phyloP scores from a whole-genome alignment of 2,797 vertebrate genomes.

The Danio kyathit region DNA sequence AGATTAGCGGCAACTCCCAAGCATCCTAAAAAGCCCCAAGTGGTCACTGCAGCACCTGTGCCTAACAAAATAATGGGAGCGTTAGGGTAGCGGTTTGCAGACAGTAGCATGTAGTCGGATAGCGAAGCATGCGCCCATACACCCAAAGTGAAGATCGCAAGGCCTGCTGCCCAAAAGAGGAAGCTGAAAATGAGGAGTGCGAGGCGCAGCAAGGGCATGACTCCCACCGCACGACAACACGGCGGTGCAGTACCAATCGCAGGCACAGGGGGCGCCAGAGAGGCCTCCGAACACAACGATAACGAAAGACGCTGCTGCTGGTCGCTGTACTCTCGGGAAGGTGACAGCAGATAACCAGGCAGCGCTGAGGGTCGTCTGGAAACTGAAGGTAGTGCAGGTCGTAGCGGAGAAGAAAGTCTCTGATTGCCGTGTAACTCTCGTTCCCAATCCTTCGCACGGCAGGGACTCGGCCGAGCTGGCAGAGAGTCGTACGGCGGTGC shows the following conservation, averaged over 20 bases:
- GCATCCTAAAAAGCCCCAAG: slow-evolving; percentile 91
- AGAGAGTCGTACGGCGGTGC: slow-evolving; percentile 76
- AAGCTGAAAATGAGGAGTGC: slow-evolving; percentile 89
- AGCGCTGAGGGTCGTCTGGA: slow-evolving; percentile 76
- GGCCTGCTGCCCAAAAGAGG: slow-evolving; percentile 88
- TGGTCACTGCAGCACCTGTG: slow-evolving; percentile 81
- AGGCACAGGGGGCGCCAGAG: slow-evolving; percentile 76
- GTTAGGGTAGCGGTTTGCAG: slow-evolving; percentile 82
- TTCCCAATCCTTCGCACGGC: slow-evolving; percentile 72
- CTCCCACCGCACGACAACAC: slow-evolving; percentile 75
- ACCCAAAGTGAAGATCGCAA: slow-evolving; percentile 86
- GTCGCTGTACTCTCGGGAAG: slow-evolving; percentile 72
- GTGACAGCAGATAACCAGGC: slow-evolving; percentile 74
- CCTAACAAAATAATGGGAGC: slow-evolving; percentile 83
- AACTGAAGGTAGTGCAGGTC: slow-evolving; percentile 69
- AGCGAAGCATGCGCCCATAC: slow-evolving; percentile 87
- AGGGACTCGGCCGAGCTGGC: slow-evolving; percentile 76
- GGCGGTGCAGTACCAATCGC: slow-evolving; percentile 66
- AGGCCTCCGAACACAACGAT: slow-evolving; percentile 77
- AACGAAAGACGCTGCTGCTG: slow-evolving; percentile 72
- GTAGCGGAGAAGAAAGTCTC: slow-evolving; percentile 74
- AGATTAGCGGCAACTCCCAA: slow-evolving; percentile 88
- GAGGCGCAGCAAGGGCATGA: slow-evolving; percentile 87
- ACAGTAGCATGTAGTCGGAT: slow-evolving; percentile 85
- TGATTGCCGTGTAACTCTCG: slow-evolving; percentile 71